Evolutionary conservation across 2,113 vertebrate genomes (phyloP).

Genomic region (Paramormyrops kingsleyae): DNA sequence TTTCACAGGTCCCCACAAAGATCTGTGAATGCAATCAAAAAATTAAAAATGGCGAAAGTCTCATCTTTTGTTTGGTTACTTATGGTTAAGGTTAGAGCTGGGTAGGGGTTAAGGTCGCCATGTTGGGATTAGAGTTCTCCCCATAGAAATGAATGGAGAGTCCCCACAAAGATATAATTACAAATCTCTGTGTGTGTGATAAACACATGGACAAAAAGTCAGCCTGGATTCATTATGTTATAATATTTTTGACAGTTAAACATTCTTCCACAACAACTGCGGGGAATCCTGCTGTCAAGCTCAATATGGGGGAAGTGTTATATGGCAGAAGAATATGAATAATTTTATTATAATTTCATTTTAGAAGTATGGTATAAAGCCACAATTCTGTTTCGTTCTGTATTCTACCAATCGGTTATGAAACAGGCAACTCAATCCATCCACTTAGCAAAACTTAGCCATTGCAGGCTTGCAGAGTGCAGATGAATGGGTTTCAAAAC

Average conservation of each 20-base stretch:
- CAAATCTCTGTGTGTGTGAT: no score
- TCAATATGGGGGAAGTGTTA: not conserved
- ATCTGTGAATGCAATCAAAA: no score
- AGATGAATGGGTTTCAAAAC: not conserved
- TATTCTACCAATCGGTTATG: not conserved
- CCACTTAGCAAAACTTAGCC: not conserved
- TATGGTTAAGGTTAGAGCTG: no score
- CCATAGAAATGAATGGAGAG: no score
- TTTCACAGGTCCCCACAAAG: no score
- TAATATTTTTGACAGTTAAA: not conserved
- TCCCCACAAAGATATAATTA: no score
- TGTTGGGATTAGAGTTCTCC: no score
- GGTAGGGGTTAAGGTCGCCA: no score
- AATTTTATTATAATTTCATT: not conserved
- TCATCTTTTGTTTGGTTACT: no score
- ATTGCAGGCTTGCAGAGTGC: not conserved
- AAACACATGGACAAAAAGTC: not conserved
- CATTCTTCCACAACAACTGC: not conserved
- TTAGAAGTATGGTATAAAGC: not conserved
- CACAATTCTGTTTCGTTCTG: not conserved
- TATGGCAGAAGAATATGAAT: not conserved
- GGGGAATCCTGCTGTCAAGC: not conserved
- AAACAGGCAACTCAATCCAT: not conserved
- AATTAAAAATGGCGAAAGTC: no score
- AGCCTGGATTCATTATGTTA: not conserved